Evolutionary conservation across 2,888 invertebrate genomes (phyloP).

Genomic region (Archaeoteleia sp.): DNA sequence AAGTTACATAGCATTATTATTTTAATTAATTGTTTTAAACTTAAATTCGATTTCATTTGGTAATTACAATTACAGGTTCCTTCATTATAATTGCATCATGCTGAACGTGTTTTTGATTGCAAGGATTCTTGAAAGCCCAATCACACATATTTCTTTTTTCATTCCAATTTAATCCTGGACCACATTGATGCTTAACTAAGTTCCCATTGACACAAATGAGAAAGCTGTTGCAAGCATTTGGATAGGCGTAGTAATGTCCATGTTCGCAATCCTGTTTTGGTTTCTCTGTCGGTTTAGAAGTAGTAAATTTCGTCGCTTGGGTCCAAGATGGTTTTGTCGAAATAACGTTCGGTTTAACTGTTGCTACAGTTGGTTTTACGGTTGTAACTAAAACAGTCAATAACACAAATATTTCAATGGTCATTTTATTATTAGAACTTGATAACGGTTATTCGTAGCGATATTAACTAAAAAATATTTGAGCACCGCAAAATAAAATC

Average conservation of each 20-base stretch:
- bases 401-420: too few relatives aligned
- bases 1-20: not conserved
- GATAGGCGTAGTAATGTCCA: conserved; percentile 85
- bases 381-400: conserved; percentile 10
- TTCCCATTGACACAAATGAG: conserved; percentile 86
- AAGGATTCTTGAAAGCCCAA: conserved; percentile 79
- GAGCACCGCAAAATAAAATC: too few relatives aligned
- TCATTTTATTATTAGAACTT: too few relatives aligned
- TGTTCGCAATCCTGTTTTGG: conserved; percentile 77
- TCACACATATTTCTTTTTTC: conserved; percentile 83
- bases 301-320: conserved; percentile 35
- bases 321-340: conserved; percentile 63
- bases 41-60: too few relatives aligned
- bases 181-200: conserved; percentile 83
- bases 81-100: conserved; percentile 42
- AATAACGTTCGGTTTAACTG: conserved; percentile 56
- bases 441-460: too few relatives aligned
- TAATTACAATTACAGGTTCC: conserved; percentile 15
- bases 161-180: conserved; percentile 86
- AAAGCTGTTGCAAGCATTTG: conserved; percentile 82
- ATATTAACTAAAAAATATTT: too few relatives aligned
- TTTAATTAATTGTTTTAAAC: too few relatives aligned
- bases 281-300: conserved; percentile 45
- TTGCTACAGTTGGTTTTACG: conserved; percentile 21
- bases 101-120: conserved; percentile 55